phyloP scores from a whole-genome alignment of 2,797 vertebrate genomes.

The Microchirus variegatus region DNA sequence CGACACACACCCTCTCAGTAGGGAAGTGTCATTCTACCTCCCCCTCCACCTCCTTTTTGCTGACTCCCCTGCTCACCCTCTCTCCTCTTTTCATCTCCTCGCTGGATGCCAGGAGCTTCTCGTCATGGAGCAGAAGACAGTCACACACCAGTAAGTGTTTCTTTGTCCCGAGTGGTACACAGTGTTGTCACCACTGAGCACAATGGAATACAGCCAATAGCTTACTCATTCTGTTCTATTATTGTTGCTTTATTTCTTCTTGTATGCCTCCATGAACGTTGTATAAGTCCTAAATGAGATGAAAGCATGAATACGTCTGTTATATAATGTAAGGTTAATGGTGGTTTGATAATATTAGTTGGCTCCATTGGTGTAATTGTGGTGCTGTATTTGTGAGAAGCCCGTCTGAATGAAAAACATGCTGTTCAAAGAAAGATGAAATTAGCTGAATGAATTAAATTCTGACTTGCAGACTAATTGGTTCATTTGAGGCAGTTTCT shows the following conservation, averaged over 20 bases:
- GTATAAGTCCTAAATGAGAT: slow-evolving; percentile 10
- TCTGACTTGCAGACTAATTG: background rate
- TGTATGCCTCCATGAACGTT: slow-evolving; percentile 2
- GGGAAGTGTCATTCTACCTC: slow-evolving; percentile 62
- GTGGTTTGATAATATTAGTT: background rate
- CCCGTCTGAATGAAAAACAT: slow-evolving; percentile 10
- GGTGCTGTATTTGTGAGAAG: background rate
- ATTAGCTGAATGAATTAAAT: slow-evolving; percentile 16
- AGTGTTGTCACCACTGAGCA: slow-evolving; percentile 34
- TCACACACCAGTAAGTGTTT: slow-evolving; percentile 75
- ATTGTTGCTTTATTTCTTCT: slow-evolving; percentile 12
- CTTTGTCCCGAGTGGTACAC: slow-evolving; percentile 25
- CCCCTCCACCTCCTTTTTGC: slow-evolving; percentile 59
- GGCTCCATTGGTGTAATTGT: slow-evolving; percentile 4
- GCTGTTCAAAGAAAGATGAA: slow-evolving; percentile 1
- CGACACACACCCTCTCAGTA: slow-evolving; percentile 66
- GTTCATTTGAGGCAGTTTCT: background rate
- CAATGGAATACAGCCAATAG: slow-evolving; percentile 39
- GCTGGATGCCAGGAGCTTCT: slow-evolving; percentile 51
- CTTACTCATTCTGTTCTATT: slow-evolving; percentile 40
- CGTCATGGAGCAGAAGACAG: slow-evolving; percentile 66
- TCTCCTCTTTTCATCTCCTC: slow-evolving; percentile 37
- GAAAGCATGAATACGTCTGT: slow-evolving; percentile 1
- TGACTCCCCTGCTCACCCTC: slow-evolving; percentile 55
- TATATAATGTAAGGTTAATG: background rate